phyloP scores from a whole-genome alignment of 2,113 vertebrate species.

The Bubo scandiacus region DNA sequence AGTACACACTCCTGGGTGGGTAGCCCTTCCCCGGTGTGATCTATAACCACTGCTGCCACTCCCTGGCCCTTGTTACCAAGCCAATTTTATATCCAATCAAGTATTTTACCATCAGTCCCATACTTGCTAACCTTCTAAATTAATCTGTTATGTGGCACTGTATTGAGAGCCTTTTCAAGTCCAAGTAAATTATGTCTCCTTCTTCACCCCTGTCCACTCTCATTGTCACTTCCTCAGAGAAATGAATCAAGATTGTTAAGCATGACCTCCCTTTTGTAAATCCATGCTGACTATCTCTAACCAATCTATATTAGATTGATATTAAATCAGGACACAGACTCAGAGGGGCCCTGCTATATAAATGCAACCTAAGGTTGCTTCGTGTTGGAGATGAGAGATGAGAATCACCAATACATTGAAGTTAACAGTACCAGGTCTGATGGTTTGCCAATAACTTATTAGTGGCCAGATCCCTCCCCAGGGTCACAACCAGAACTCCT shows the following conservation, averaged over 20 bases:
- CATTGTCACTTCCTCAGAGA: constrained; percentile 52
- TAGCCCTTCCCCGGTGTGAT: not conserved
- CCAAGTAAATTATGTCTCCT: constrained; percentile 67
- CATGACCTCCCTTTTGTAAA: constrained; percentile 53
- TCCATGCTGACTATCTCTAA: constrained; percentile 64
- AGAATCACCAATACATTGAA: not conserved
- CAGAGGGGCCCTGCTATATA: not conserved
- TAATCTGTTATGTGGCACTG: constrained; percentile 58
- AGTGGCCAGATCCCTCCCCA: not conserved
- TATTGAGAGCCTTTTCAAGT: constrained; percentile 56
- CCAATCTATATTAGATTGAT: constrained; percentile 48
- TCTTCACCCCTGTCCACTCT: constrained; percentile 53
- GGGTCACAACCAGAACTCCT: not conserved
- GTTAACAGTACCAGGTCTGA: not conserved
- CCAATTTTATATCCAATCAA: constrained; percentile 20
- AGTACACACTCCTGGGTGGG: not conserved
- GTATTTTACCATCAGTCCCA: constrained; percentile 53
- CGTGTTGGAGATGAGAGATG: not conserved
- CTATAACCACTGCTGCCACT: not conserved
- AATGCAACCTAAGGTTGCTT: constrained; percentile 37
- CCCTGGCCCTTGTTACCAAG: constrained; percentile 5
- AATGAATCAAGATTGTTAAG: constrained; percentile 61
- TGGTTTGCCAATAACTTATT: not conserved
- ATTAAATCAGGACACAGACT: constrained; percentile 49
- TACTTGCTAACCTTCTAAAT: constrained; percentile 68